Base-by-base conservation (phyloP, 2,113 vertebrate genomes). In the Todiramphus chloris region DNA sequence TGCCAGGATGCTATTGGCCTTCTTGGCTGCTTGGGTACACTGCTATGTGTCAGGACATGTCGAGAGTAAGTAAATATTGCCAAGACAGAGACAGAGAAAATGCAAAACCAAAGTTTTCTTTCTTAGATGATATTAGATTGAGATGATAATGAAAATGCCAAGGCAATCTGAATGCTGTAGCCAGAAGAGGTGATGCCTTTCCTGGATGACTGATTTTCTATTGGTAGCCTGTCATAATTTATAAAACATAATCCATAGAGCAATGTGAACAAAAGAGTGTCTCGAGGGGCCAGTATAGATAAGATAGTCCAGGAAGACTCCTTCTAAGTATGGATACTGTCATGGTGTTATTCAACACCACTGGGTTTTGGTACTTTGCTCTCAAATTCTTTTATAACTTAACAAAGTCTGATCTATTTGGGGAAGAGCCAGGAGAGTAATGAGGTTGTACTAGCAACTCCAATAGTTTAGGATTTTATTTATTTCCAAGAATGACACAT, bases 171-270 rank as follows among this genome's bases (percentile, higher is more conserved):
- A 95, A 93, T 73, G 64, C 53, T 89, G 62, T 37, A 35, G 43
- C 50, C 78, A 37, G 81, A 95, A 96, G 81, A 91, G 97, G 94
- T 95, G 87, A 97, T 97, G 96, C 87, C 95, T 96, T 98, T 97
- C 91, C 79, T 97, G 95, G 94, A 55, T 97, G 96, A 97, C 93
- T 96, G 95, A 51, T 93, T 98, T 98, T 95, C 95, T 82, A 85
- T 79, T 96, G 87, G 80, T 80, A 64, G 31, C 60, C 87, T 98
- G 97, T 98, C 98, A 97, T 97, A 97, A 97, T 84, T 98, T 82
- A 97, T 98, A 96, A 98, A 94, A 80, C 43, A 85, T 93, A 96
- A 96, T 93, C 95, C 84, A 89, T 23, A 59, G 53, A 92, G 16
- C 21, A 46, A 56, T 69, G 18, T 24, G 43, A 96, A 94, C 88